Evolutionary conservation across 2,888 invertebrate species (phyloP), one percentile per base, ranked within the genome.

Genomic region (Tortrix viridana): DNA sequence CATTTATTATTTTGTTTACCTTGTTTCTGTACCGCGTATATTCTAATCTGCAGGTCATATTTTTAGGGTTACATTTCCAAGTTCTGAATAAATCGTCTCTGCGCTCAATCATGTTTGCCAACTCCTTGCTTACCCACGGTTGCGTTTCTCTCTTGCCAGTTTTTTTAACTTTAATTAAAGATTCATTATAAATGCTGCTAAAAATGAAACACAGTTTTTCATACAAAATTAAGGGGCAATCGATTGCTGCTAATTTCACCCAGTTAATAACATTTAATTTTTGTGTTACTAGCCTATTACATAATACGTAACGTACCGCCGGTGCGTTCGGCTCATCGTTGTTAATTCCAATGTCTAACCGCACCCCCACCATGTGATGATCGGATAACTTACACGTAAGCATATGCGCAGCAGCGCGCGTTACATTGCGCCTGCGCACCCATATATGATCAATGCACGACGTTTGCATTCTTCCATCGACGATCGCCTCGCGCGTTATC

Each of bases 391-490:
- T 48, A 16, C 47, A 47, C 5, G 20, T 14, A 14, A 19, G 22
- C 47, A 26, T 26, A 26, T 26, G 6, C 23, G 23, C 23, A 4
- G 23, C 23, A 26, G 23, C 23, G 5, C 23, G 47, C 47, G 47
- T 14, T 19, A n/a, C 47, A 47, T 19, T 19, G 47, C 47, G 19
- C 19, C 47, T 19, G 6, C 66, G 56, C 26, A 54, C 56, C 38
- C 59, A 66, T 12, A 60, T 46, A 23, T 66, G 60, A 12, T 66
- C 66, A 18, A 66, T 57, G 53, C 66, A 66, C 2, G 63, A 66
- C 57, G 63, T 26, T 43, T 60, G 59, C 1, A 37, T 53, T 18
- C 60, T 22, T 1, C 43, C 60, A 0, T 38, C 48, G 0, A 20
- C 20, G 2, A 65, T 19, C 26, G 46, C 53, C 16, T 63, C 58